These are phyloP conservation scores for Drosophila seguyi DNA, from an alignment of 1,140 invertebrate genomes.

Conservation along the genomic window DNA sequence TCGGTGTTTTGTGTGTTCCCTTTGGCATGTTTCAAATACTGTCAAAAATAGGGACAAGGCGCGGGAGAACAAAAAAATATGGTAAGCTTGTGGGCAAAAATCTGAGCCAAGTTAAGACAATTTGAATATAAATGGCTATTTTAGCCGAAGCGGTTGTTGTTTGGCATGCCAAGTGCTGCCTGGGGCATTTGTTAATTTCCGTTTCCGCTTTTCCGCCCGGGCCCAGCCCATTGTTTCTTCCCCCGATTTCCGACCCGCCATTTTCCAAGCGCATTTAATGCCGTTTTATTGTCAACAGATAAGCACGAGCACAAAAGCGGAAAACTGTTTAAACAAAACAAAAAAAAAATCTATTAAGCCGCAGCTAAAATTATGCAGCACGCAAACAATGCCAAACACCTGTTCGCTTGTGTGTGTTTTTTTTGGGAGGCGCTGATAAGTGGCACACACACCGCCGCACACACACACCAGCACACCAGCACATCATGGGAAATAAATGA, in stretches of 20 bases:
- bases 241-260: conserved; percentile 38
- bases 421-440: conserved; percentile 23
- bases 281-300: conserved; percentile 75
- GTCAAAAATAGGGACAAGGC: conserved; percentile 14
- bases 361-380: conserved; percentile 35
- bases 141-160: conserved; percentile 32
- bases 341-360: conserved; percentile 28
- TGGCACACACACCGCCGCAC: conserved; percentile 16
- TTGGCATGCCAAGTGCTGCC: conserved; percentile 68
- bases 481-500: conserved; percentile 2
- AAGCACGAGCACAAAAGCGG: conserved; percentile 62
- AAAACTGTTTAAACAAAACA: conserved; percentile 43
- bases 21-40: conserved; percentile 8
- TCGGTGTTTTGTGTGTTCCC: no score
- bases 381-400: conserved; percentile 60
- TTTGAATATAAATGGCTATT: conserved; percentile 76
- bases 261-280: conserved; percentile 62
- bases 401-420: conserved; percentile 29
- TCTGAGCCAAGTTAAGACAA: conserved; percentile 54
- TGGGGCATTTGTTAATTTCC: conserved; percentile 74
- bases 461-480: neutral
- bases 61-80: conserved; percentile 8
- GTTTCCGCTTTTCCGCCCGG: conserved; percentile 42
- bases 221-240: no score
- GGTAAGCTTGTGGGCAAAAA: conserved; percentile 40